A percentile compares a stretch with the other conserved stretches of the same genome.
Evolutionary conservation across 2,113 vertebrate genomes (phyloP).

Genomic region (Cynoglossus semilaevis): DNA sequence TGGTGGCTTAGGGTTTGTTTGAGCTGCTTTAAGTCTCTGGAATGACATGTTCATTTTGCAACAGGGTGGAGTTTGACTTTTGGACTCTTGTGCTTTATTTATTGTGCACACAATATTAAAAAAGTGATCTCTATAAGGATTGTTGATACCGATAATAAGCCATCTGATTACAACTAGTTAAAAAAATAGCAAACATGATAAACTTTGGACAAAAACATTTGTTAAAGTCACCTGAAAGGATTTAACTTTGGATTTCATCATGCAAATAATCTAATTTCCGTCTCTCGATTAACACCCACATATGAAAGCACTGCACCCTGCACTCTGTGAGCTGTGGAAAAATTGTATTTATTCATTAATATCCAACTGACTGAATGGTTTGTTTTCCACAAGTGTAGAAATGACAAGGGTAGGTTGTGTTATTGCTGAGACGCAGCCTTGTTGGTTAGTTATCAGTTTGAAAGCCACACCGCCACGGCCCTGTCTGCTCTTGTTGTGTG

Average conservation of each 20-base stretch:
- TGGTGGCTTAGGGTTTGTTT: slow-evolving; percentile 41
- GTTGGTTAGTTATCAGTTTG: not conserved
- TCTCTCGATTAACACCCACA: no score
- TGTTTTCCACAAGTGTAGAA: not conserved
- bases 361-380: no score
- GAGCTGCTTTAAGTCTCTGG: slow-evolving; percentile 33
- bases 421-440: slow-evolving; percentile 25
- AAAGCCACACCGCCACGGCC: not conserved
- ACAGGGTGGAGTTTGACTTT: slow-evolving; percentile 60
- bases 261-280: no score
- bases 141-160: not conserved
- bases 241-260: no score
- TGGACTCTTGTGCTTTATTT: slow-evolving; percentile 48
- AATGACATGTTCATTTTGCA: slow-evolving; percentile 27
- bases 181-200: not conserved
- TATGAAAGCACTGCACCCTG: no score
- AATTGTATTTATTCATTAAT: no score
- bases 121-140: slow-evolving; percentile 13
- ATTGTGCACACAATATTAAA: slow-evolving; percentile 37
- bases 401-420: slow-evolving; percentile 4
- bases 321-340: no score
- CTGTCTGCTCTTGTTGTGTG: slow-evolving; percentile 31
- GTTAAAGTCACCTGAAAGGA: not conserved
- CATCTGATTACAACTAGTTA: not conserved
- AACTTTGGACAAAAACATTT: not conserved